Evolutionary conservation across 2,113 vertebrate species (phyloP).

Genomic region (Eulacestoma nigropectus): DNA sequence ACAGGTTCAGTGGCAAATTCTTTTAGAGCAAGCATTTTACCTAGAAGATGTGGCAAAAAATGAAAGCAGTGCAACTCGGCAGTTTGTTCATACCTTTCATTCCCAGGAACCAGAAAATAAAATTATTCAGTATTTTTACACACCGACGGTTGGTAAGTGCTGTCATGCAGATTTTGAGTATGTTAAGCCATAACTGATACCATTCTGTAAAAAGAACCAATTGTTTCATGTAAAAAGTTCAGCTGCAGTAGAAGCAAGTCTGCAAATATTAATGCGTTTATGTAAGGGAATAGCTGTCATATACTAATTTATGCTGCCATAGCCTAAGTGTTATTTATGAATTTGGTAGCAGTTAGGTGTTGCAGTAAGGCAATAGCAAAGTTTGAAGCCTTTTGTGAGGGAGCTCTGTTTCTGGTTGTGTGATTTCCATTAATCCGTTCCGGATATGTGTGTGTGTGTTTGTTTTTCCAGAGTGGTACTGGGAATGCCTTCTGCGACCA

Average conservation of each 20-base stretch:
- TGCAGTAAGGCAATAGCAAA: background rate
- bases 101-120: constrained; percentile 75
- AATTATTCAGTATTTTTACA: constrained; percentile 81
- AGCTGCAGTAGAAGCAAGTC: background rate
- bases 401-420: background rate
- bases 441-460: background rate
- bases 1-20: constrained; percentile 87
- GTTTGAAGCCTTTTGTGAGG: background rate
- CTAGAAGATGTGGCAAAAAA: constrained; percentile 90
- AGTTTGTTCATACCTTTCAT: constrained; percentile 81
- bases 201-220: background rate
- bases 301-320: background rate
- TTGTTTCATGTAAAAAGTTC: background rate
- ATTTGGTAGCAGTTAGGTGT: background rate
- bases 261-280: background rate
- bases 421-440: background rate
- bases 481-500: constrained; percentile 86
- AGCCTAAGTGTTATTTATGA: background rate
- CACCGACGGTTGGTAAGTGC: constrained; percentile 83
- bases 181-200: background rate
- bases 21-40: constrained; percentile 86
- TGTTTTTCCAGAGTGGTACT: constrained; percentile 86
- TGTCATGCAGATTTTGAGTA: background rate
- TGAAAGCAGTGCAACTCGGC: constrained; percentile 74
- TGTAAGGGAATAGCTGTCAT: background rate